A percentile compares a stretch with the other conserved stretches of the same genome.
Evolutionary conservation across 2,113 vertebrate species (phyloP).

Genomic region (Pungitius pungitius): DNA sequence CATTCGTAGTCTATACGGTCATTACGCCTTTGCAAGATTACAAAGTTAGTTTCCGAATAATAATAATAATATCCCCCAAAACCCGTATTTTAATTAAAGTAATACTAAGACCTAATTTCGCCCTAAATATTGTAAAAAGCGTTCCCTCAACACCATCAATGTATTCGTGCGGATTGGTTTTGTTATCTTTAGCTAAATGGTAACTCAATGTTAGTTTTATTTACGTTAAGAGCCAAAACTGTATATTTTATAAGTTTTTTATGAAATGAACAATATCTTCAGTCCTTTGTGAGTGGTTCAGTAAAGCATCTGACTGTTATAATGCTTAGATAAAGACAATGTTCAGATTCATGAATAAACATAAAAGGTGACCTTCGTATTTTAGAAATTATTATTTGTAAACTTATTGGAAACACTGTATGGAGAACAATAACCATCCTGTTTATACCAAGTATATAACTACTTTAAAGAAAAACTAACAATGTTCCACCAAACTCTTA

Average conservation of each 20-base stretch:
- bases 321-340: neutral
- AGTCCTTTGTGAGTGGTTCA: neutral
- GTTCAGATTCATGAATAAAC: neutral
- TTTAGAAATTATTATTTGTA: too few relatives aligned
- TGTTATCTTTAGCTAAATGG: neutral
- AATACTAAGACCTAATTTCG: neutral
- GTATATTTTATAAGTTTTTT: neutral
- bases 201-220: neutral
- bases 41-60: conserved; percentile 12
- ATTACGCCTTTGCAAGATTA: conserved; percentile 33
- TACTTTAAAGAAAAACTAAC: too few relatives aligned
- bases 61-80: conserved; percentile 40
- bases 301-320: neutral
- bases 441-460: too few relatives aligned
- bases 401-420: too few relatives aligned
- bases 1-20: neutral
- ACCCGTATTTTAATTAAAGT: neutral
- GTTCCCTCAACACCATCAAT: neutral
- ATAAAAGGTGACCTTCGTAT: neutral
- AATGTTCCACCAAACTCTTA: too few relatives aligned
- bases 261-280: neutral
- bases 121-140: neutral
- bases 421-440: too few relatives aligned
- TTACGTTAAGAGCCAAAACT: neutral
- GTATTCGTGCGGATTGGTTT: neutral